Conservation (phyloP, 2,888 invertebrate genomes). For the Amiota communis region DNA sequence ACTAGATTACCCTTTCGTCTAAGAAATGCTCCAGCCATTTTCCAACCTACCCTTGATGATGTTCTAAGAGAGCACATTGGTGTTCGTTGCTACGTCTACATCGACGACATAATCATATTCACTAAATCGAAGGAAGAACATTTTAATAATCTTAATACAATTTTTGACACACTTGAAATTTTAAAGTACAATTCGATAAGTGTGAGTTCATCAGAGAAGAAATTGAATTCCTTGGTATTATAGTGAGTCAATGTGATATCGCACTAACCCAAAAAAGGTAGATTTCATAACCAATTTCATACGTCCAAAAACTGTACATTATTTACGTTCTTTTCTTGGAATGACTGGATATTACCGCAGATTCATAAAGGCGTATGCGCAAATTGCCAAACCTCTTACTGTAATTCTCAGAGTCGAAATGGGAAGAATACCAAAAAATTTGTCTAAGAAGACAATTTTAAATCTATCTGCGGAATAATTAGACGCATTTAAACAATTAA, state of each 20-base stretch:
- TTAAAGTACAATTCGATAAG: slow-evolving; percentile 7
- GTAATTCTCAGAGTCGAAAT: not conserved
- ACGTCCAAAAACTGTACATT: not conserved
- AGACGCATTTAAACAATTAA: slow-evolving; percentile 31
- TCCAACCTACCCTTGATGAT: slow-evolving; percentile 33
- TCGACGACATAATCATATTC: slow-evolving; percentile 38
- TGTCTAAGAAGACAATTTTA: slow-evolving; percentile 9
- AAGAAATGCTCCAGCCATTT: slow-evolving; percentile 38
- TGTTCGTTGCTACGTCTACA: too few species aligned
- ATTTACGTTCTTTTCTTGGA: slow-evolving; percentile 29
- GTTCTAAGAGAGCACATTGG: slow-evolving; percentile 31
- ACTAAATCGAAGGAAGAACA: slow-evolving; percentile 28
- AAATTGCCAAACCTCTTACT: slow-evolving; percentile 33
- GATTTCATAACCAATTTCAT: slow-evolving; percentile 6
- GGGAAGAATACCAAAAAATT: not conserved
- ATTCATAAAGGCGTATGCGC: slow-evolving; percentile 23
- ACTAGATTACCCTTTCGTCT: slow-evolving; percentile 35
- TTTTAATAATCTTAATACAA: not conserved
- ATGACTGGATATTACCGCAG: slow-evolving; percentile 30
- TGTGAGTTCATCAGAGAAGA: slow-evolving; percentile 33
- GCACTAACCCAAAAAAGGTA: slow-evolving; percentile 21
- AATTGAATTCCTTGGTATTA: slow-evolving; percentile 13
- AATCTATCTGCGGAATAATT: slow-evolving; percentile 2
- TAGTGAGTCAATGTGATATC: slow-evolving; percentile 4
- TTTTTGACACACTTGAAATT: slow-evolving; percentile 18